Base-by-base conservation (phyloP, 2,888 invertebrate species). In the Papilio protenor region DNA sequence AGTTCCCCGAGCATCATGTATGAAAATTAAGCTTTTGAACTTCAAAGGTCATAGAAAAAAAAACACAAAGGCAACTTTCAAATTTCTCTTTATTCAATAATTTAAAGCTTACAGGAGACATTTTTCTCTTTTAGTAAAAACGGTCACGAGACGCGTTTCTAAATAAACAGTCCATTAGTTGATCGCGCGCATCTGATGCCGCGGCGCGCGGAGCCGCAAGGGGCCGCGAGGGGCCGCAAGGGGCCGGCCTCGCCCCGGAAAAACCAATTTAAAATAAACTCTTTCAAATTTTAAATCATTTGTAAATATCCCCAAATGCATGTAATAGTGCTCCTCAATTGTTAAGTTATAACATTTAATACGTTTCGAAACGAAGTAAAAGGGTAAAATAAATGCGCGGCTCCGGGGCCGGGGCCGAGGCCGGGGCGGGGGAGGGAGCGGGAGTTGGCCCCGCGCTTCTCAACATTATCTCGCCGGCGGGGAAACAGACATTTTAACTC, bases 61-160 rank as follows among this genome's bases (percentile, higher is more conserved):
- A 90, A 84, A 94, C 92, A 92, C 90, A 77, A 79, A 82, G 82
- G 45, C 79, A 92, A 94, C 93, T 93, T 94, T 91, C 84, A 92
- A 93, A 89, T 94, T 93, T 90, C 90, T 92, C 91, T 94, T 94
- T 94, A 94, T 90, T 94, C 91, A 93, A 92, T 94, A 94, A 94
- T 94, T 94, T 94, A 94, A 94, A 94, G 94, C 94, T 94, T 93
- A 93, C 91, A 92, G 89, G 90, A 90, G 90, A 91, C 90, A 91
- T 89, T 87, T 88, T 91, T 59, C 87, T 87, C 86, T 87, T 81
- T 75, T 69, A 66, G 79, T 77, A 76, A 88, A 87, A 82, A 86
- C 85, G 86, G 82, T 81, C 81, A 83, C 82, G 84, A 85, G 79
- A 79, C 77, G 61, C 74, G 77, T 76, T 81, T 59, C 77, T 70